These are phyloP conservation scores for Beroe forskalii DNA, from an alignment of 37 sponge, comb jelly and placozoan species.

Conservation along the genomic window DNA sequence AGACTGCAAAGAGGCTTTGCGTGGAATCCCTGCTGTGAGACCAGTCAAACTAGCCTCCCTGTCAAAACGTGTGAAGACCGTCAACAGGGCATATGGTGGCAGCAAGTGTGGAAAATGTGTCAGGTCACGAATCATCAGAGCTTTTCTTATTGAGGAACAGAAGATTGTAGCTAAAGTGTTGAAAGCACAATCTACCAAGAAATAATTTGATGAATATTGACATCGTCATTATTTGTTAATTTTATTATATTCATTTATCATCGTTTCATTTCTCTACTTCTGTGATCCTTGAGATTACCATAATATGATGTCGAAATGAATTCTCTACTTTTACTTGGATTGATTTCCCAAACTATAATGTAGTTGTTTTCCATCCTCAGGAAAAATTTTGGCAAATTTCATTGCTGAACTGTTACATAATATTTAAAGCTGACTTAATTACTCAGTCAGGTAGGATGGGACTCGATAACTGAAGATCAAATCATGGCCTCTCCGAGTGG, in stretches of 20 bases:
- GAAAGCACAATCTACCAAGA: constrained; percentile 68
- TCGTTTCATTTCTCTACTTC: too few species aligned
- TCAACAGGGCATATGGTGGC: constrained; percentile 87
- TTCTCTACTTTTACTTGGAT: too few species aligned
- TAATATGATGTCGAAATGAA: too few species aligned
- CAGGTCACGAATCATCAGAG: constrained; percentile 84
- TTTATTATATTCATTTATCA: too few species aligned
- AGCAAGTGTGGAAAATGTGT: constrained; percentile 75
- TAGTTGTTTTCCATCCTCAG: too few species aligned
- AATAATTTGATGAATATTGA: background rate
- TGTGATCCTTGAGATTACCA: too few species aligned
- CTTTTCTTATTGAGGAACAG: constrained; percentile 97
- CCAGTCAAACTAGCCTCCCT: constrained; percentile 77
- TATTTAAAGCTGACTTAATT: too few species aligned
- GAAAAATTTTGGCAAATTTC: too few species aligned
- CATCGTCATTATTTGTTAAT: background rate
- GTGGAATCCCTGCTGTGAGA: constrained; percentile 77
- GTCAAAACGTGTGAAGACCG: constrained; percentile 82
- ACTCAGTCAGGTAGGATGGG: background rate
- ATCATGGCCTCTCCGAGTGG: background rate
- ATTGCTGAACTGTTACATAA: too few species aligned
- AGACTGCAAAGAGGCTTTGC: constrained; percentile 8
- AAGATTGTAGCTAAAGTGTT: constrained; percentile 87
- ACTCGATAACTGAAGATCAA: background rate
- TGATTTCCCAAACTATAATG: too few species aligned